Conservation (phyloP, 2,797 vertebrate genomes). For the Numenius phaeopus region DNA sequence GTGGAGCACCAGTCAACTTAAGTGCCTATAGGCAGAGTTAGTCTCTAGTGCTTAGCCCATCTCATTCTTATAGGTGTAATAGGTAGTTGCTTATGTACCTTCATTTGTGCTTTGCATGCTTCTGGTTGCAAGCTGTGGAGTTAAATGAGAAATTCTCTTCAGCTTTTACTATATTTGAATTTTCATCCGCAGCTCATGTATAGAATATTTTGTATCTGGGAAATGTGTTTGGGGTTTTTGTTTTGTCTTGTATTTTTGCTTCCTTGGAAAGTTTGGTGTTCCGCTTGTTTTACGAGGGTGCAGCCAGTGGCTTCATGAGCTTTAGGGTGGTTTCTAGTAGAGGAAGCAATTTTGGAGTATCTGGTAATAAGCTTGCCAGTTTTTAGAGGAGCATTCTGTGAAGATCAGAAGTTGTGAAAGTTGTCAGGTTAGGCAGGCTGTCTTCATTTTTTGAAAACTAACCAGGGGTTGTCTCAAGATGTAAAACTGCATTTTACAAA, state of each 20-base stretch:
- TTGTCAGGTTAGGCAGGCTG: neutral
- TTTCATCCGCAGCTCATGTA: neutral
- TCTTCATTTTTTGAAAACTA: neutral
- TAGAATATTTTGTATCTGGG: neutral
- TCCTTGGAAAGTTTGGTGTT: neutral
- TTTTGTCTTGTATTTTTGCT: neutral
- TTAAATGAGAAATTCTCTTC: neutral
- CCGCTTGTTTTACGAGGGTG: neutral
- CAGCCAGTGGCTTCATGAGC: neutral
- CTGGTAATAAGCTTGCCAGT: neutral
- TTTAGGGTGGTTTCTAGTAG: neutral
- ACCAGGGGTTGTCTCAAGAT: neutral
- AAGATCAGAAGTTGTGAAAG: neutral
- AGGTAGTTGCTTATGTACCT: neutral
- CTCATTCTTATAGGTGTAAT: accelerated
- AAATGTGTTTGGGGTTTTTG: neutral
- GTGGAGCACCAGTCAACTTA: neutral
- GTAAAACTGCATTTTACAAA: neutral
- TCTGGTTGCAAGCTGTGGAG: neutral
- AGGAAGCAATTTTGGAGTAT: neutral
- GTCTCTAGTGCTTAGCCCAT: neutral
- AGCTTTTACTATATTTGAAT: neutral
- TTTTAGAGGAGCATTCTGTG: neutral
- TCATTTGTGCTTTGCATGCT: neutral
- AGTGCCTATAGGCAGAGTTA: neutral